Conservation (phyloP, 30 jellyfish, hydroid and myxozoan genomes). For the Phacellophora camtschatica region DNA sequence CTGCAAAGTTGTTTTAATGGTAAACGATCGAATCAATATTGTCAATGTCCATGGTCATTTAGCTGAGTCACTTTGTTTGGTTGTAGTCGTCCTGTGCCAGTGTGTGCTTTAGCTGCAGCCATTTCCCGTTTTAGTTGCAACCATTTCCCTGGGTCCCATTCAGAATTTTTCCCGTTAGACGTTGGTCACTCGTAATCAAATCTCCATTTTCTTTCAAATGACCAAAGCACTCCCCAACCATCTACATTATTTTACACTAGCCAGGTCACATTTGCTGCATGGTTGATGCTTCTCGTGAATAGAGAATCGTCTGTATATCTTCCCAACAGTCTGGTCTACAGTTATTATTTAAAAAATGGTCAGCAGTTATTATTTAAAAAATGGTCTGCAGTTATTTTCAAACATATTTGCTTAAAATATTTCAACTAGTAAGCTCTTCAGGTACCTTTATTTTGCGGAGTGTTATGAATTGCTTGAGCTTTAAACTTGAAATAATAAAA, state of each 20-base stretch:
- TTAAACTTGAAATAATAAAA: too few relatives aligned
- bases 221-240: conserved; percentile 1
- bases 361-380: too few relatives aligned
- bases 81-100: conserved; percentile 10
- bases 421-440: too few relatives aligned
- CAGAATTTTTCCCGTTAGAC: conserved; percentile 5
- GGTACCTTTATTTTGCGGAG: too few relatives aligned
- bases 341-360: too few relatives aligned
- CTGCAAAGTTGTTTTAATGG: neutral
- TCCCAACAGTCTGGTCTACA: conserved; percentile 27
- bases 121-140: conserved; percentile 16
- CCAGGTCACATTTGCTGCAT: conserved; percentile 1
- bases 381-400: too few relatives aligned
- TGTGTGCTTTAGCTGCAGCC: neutral
- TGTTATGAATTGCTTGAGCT: too few relatives aligned
- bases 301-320: neutral
- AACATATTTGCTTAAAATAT: too few relatives aligned
- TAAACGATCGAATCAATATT: neutral
- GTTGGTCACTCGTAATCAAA: conserved; percentile 2
- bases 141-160: conserved; percentile 26
- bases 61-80: conserved; percentile 7
- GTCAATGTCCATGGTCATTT: conserved; percentile 11
- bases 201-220: neutral
- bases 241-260: neutral
- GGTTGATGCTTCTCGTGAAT: neutral